Conservation (phyloP, 2,797 vertebrate genomes). For the Enteromius unitaeniatus region DNA sequence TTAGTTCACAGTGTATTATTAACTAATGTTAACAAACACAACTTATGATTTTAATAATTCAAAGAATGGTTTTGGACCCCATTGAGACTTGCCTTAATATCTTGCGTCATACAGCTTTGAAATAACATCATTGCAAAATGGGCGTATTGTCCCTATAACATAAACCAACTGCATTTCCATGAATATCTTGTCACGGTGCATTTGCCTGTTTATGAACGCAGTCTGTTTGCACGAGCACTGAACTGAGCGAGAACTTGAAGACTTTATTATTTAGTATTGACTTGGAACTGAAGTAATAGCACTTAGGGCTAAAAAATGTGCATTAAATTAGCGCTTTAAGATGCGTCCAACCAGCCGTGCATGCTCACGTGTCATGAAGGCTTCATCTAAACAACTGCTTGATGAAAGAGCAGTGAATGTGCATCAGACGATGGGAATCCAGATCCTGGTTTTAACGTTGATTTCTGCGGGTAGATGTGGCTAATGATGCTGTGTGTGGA, state of each 20-base stretch:
- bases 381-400: background rate
- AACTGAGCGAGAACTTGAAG: background rate
- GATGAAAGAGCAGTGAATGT: background rate
- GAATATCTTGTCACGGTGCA: background rate
- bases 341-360: background rate
- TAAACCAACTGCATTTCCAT: background rate
- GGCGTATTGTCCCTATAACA: background rate
- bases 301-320: background rate
- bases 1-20: too few species aligned
- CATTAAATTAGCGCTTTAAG: background rate
- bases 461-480: background rate
- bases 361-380: background rate
- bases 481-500: slow-evolving; percentile 34
- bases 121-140: background rate
- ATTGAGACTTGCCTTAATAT: background rate
- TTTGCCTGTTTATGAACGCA: too few species aligned
- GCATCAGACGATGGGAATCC: background rate
- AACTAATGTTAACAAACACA: too few species aligned
- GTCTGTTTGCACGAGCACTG: background rate
- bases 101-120: background rate
- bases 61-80: background rate
- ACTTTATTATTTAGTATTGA: background rate
- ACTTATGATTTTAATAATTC: too few species aligned
- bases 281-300: background rate
- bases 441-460: background rate